Base-by-base conservation (phyloP, 2,113 vertebrate genomes). In the Saguinus imperator region DNA sequence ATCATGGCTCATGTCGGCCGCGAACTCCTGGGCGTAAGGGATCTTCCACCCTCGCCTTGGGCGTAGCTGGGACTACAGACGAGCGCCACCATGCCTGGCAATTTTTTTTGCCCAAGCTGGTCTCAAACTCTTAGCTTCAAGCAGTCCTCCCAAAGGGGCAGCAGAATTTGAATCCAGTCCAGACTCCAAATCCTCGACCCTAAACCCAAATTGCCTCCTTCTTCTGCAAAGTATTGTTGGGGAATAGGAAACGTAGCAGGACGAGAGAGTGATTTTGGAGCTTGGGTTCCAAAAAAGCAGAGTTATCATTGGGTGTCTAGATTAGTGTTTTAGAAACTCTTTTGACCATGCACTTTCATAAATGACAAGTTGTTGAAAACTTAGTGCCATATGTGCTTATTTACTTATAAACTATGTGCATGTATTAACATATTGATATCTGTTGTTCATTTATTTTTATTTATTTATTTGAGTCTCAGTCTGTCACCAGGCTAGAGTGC, bases 251-350 rank as follows among this genome's bases (percentile, higher is more conserved):
- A 17, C n/a, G 37, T 88, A 76, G 61, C 50, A 17, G 29, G 27
- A 80, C 91, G 64, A 80, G 75, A 48, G 58, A 89, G 92, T 83
- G 8, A 58, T 73, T 94, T 88, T 37, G 61, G 89, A 89, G 73
- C 7, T 40, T 87, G 48, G 8, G 17, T 35, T 88, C 23, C 61
- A 32, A 70, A 92, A 73, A 27, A 1, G 4, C 48, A 52, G 45
- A 37, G 35, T 57, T 40, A 20, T 35, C 68, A 4, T 14, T 93
- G 61, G 6, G 52, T 40, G 14, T 91, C 79, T 83, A 72, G 73
- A 37, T 91, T 73, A 82, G 13, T 35, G 61, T 72, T 84, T 58
- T 43, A 83, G 90, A 93, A 81, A n/a, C 20, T 45, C n/a, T 91
- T 87, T 87, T 64, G 66, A 66, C 12, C 13, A 0, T 23, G 79